Percentiles rank a stretch among this genome's conserved stretches.
Evolutionary conservation across 1,140 invertebrate genomes (phyloP).

Genomic region (Myzus persicae): DNA sequence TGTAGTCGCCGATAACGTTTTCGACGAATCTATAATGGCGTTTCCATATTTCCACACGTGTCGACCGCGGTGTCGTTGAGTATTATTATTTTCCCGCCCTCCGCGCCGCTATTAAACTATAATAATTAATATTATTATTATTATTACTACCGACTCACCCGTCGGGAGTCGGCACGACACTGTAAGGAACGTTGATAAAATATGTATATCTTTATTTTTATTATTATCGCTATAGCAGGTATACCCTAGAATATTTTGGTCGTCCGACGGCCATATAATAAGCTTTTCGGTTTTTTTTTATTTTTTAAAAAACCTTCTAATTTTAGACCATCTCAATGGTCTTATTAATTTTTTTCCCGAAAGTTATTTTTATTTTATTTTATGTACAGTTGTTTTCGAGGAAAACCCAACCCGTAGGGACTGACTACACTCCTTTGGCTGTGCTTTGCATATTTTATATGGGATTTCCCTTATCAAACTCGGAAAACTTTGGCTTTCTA

Average conservation of each 20-base stretch:
- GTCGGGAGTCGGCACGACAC: neutral
- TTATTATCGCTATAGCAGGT: neutral
- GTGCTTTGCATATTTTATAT: constrained; percentile 50
- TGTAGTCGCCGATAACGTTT: neutral
- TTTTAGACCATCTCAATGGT: neutral
- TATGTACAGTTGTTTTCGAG: neutral
- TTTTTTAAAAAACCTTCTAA: neutral
- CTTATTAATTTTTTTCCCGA: constrained; percentile 32
- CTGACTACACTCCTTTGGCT: neutral
- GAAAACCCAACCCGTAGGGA: constrained; percentile 9
- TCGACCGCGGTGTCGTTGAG: neutral
- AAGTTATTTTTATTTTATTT: constrained; percentile 36
- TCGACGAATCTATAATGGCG: neutral
- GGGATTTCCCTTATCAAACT: constrained; percentile 48
- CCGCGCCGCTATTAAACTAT: neutral
- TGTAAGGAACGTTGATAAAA: neutral
- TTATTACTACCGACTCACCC: neutral
- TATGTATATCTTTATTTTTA: neutral
- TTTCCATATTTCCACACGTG: neutral
- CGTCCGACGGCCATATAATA: neutral
- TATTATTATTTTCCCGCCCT: neutral
- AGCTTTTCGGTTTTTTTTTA: neutral
- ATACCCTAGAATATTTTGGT: neutral
- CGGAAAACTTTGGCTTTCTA: constrained; percentile 47
- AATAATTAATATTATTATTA: no score